These are phyloP conservation scores for Calliscelio sp. DNA, from an alignment of 2,888 invertebrate genomes.

Conservation along the genomic window DNA sequence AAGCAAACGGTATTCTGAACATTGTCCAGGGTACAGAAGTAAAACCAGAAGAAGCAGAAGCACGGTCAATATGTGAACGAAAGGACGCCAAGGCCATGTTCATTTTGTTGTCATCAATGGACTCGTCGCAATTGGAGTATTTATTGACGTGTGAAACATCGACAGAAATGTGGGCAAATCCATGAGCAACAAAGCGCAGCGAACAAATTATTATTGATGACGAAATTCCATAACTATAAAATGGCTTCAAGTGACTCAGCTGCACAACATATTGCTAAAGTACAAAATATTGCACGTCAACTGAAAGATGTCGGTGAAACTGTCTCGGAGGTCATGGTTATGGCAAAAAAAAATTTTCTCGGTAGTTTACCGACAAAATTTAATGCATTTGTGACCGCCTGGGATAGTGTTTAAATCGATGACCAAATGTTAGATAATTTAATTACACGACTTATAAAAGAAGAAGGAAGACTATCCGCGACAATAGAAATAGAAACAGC, in stretches of 20 bases:
- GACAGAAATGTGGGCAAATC: conserved; percentile 73
- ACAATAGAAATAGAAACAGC: conserved; percentile 3
- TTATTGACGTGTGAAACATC: conserved; percentile 73
- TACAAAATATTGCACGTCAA: conserved; percentile 71
- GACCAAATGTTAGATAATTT: conserved; percentile 64
- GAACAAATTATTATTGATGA: conserved; percentile 73
- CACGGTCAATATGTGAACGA: not conserved
- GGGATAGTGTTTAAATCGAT: conserved; percentile 64
- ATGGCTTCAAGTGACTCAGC: conserved; percentile 70
- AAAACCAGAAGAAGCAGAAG: not conserved
- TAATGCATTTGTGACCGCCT: conserved; percentile 72
- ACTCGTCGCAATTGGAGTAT: conserved; percentile 65
- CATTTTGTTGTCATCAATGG: conserved; percentile 74
- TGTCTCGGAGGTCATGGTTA: conserved; percentile 53
- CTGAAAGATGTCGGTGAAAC: conserved; percentile 69
- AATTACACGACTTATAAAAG: conserved; percentile 69
- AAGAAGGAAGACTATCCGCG: conserved; percentile 55
- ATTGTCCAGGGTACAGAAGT: conserved; percentile 1
- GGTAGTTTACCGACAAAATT: conserved; percentile 72
- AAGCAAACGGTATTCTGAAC: conserved; percentile 7
- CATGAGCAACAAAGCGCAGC: conserved; percentile 76
- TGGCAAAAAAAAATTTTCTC: conserved; percentile 75
- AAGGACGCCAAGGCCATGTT: conserved; percentile 73
- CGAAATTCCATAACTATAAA: conserved; percentile 71
- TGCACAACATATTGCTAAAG: conserved; percentile 69